Evolutionary conservation across 2,113 vertebrate genomes (phyloP), one percentile per base, ranked within the genome.

Genomic region (Corythaixoides concolor): DNA sequence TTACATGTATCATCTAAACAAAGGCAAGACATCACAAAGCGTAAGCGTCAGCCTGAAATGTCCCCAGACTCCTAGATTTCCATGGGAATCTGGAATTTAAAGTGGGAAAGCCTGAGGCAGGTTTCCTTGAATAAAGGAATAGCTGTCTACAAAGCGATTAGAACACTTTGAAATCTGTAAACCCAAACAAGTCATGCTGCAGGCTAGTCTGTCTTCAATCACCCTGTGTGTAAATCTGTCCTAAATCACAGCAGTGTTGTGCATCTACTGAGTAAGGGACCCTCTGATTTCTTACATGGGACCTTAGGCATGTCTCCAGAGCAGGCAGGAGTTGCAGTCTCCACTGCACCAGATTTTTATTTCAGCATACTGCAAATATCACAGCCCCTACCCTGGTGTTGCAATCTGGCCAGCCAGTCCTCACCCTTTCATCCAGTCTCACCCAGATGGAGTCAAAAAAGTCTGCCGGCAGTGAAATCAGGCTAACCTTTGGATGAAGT

Each of bases 221-320:
- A 50, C n/a, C 18, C 35, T 9, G 12, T 14, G 14, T 39, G 35
- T n/a, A 55, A 80, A 73, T 55, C n/a, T n/a, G 59, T 33, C 69
- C 60, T n/a, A 13, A 78, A 75, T 56, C 26, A 64, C 27, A 66
- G 23, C 15, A 35, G 45, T 5, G 17, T 3, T 50, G 50, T 52
- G 33, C 35, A 53, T 45, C 47, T 33, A 74, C 30, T 3, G 27
- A 82, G 8, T 22, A 35, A 50, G 1, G 0, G 4, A 2, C 9
- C 41, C 32, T 35, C 50, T 7, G 2, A 22, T 13, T 73, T 56
- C 66, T 67, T 9, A 2, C 47, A 3, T 3, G 10, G 63, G 1
- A 14, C 59, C 20, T 17, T 1, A n/a, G 59, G 52, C 52, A 50
- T 0, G 0, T 72, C 55, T 47, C 55, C 67, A 41, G 83, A 8